phyloP scores from a whole-genome alignment of 2,888 invertebrate genomes.

The Protonemura montana region DNA sequence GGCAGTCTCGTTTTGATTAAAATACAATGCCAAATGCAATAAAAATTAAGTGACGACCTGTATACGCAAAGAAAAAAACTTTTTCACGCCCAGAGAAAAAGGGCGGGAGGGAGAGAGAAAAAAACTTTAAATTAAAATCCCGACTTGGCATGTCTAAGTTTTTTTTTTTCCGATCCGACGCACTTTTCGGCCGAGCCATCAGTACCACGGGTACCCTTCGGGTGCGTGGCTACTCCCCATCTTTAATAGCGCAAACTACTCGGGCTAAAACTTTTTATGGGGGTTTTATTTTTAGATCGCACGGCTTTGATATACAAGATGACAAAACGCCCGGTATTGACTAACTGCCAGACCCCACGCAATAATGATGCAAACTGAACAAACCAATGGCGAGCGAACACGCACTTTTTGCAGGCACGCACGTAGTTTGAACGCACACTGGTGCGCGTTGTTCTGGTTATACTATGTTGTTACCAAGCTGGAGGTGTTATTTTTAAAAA shows the following conservation, averaged over 20 bases:
- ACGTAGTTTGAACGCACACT: not conserved
- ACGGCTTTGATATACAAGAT: constrained; percentile 41
- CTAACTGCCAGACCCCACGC: constrained; percentile 40
- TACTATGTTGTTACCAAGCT: no score
- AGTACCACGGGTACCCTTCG: constrained; percentile 8
- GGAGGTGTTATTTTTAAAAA: no score
- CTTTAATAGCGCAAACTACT: constrained; percentile 40
- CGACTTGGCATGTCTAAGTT: not conserved
- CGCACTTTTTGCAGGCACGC: constrained; percentile 33
- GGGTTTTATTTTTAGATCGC: constrained; percentile 39
- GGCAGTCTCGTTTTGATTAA: not conserved
- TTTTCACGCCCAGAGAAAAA: not conserved
- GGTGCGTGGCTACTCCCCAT: constrained; percentile 38
- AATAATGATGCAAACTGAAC: constrained; percentile 38
- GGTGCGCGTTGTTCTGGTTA: not conserved
- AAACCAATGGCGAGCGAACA: constrained; percentile 28
- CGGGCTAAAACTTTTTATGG: constrained; percentile 41
- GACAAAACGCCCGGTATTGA: constrained; percentile 40
- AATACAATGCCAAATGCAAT: not conserved
- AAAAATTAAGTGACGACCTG: not conserved
- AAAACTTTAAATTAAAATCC: not conserved
- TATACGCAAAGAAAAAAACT: not conserved
- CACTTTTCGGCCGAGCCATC: not conserved
- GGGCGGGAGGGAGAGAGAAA: no score
- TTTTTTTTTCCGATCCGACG: not conserved